Evolutionary conservation across 2,113 vertebrate genomes (phyloP).

Genomic region (Xenopus borealis): DNA sequence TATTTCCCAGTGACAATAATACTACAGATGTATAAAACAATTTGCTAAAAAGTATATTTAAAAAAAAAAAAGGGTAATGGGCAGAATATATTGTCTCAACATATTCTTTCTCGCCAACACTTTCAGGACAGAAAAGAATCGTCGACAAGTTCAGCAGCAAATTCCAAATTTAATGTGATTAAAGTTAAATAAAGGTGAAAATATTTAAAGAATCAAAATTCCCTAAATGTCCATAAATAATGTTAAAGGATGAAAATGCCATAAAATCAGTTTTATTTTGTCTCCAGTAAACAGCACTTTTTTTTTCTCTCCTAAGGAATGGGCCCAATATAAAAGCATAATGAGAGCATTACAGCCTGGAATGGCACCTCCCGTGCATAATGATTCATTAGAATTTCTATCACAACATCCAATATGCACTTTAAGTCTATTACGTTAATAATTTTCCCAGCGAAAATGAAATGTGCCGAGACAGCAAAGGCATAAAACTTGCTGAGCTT

Average conservation of each 20-base stretch:
- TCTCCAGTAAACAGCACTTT: not conserved
- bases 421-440: conserved; percentile 27
- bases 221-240: no score
- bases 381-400: conserved; percentile 32
- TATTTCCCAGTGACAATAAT: no score
- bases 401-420: conserved; percentile 17
- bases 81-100: no score
- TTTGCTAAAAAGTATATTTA: no score
- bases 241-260: not conserved
- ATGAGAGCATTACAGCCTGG: conserved; percentile 15
- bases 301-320: not conserved
- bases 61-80: no score
- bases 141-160: no score
- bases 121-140: no score
- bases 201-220: no score
- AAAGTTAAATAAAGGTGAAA: no score
- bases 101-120: no score
- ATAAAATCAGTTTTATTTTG: conserved; percentile 1
- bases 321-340: not conserved
- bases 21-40: no score
- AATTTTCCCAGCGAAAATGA: conserved; percentile 21
- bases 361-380: conserved; percentile 1
- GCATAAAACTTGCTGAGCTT: conserved; percentile 20
- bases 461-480: conserved; percentile 27
- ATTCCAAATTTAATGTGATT: no score